phyloP scores from a whole-genome alignment of 2,113 vertebrate species.

The Petromus typicus region DNA sequence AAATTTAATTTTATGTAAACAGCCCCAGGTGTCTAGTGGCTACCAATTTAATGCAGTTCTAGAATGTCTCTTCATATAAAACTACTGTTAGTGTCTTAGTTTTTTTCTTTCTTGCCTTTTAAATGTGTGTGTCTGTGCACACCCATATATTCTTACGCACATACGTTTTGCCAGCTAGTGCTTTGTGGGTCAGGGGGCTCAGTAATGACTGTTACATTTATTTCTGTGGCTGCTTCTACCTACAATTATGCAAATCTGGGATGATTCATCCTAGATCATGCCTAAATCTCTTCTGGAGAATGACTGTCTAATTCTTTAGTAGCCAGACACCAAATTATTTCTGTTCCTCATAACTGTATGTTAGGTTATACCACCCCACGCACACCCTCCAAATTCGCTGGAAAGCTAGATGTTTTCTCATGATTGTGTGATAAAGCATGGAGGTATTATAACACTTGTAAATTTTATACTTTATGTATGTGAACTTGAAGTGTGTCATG shows the following conservation, averaged over 20 bases:
- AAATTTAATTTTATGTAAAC: conserved; percentile 27
- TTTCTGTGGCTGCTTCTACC: not conserved
- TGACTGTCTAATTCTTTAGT: not conserved
- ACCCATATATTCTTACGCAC: too few relatives aligned
- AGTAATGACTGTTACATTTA: not conserved
- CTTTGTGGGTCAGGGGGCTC: conserved; percentile 24
- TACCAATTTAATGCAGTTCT: not conserved
- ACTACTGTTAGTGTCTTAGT: conserved; percentile 1
- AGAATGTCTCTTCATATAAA: conserved; percentile 37
- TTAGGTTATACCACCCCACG: not conserved
- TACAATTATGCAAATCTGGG: not conserved
- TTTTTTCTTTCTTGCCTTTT: conserved; percentile 35
- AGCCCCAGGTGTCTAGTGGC: not conserved
- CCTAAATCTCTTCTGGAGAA: conserved; percentile 21
- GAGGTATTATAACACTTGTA: conserved; percentile 37
- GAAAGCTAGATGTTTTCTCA: not conserved
- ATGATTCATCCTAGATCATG: not conserved
- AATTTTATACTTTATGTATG: not conserved
- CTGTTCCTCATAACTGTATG: not conserved
- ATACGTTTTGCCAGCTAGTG: not conserved
- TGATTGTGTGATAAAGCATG: not conserved
- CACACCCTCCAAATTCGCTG: not conserved
- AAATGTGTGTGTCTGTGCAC: not conserved
- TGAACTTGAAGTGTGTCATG: conserved; percentile 33
- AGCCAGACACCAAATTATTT: conserved; percentile 34